These are phyloP conservation scores for Blomia tropicalis DNA, from an alignment of 2,888 invertebrate genomes.

Conservation along the genomic window DNA sequence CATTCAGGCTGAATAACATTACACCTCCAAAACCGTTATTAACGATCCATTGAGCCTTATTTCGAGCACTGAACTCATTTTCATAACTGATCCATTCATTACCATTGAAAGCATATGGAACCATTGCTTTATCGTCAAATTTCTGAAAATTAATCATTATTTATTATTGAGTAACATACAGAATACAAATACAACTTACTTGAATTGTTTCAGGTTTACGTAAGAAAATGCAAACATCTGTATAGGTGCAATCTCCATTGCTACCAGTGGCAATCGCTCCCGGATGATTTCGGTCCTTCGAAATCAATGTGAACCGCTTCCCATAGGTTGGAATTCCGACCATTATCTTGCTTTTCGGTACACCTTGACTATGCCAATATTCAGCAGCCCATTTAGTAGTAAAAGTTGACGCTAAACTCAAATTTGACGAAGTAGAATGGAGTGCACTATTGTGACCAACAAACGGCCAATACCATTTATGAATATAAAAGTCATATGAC, in stretches of 20 bases:
- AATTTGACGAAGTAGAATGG: slow-evolving; percentile 46
- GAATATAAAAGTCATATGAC: slow-evolving; percentile 73
- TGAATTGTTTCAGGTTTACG: neutral
- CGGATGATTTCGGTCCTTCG: neutral
- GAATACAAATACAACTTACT: neutral
- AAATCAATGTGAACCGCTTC: slow-evolving; percentile 45
- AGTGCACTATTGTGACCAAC: slow-evolving; percentile 58
- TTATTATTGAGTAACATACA: neutral
- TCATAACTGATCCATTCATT: slow-evolving; percentile 19
- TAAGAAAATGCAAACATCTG: slow-evolving; percentile 11
- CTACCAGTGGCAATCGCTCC: slow-evolving; percentile 9
- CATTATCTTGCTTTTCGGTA: slow-evolving; percentile 58
- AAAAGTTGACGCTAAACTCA: slow-evolving; percentile 49
- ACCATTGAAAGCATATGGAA: slow-evolving; percentile 18
- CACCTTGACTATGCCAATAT: slow-evolving; percentile 59
- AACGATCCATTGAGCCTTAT: slow-evolving; percentile 21
- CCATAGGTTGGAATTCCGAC: slow-evolving; percentile 77
- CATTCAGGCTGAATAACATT: slow-evolving; percentile 22
- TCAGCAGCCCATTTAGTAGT: slow-evolving; percentile 61
- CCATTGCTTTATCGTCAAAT: slow-evolving; percentile 1
- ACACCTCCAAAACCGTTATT: slow-evolving; percentile 19
- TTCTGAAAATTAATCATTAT: too few species aligned
- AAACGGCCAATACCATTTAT: slow-evolving; percentile 43
- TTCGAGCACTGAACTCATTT: slow-evolving; percentile 8
- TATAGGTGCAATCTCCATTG: slow-evolving; percentile 9